Evolutionary conservation across 1,140 invertebrate species (phyloP).

Genomic region (Drosophila quadrilineata): DNA sequence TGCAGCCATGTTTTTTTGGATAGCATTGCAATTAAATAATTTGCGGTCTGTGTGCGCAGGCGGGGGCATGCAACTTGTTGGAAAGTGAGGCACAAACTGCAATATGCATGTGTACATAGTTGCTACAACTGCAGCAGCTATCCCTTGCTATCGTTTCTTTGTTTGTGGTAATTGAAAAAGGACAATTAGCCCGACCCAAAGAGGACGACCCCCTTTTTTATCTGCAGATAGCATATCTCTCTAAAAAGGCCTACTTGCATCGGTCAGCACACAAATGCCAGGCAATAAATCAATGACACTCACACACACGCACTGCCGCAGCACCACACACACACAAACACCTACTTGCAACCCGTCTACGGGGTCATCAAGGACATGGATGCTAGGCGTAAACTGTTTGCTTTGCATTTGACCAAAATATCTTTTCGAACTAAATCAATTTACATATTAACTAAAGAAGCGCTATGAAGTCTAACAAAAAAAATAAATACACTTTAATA

Average conservation of each 20-base stretch:
- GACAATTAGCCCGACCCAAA: slow-evolving; percentile 69
- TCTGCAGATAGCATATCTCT: slow-evolving; percentile 57
- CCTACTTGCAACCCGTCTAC: neutral
- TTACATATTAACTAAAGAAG: slow-evolving; percentile 8
- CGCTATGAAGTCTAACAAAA: neutral
- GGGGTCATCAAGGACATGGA: slow-evolving; percentile 6
- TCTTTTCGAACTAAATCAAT: slow-evolving; percentile 17
- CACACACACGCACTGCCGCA: slow-evolving; percentile 22
- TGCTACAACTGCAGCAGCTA: slow-evolving; percentile 16
- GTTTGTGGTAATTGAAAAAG: slow-evolving; percentile 73
- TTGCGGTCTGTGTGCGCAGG: slow-evolving; percentile 66
- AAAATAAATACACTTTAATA: too few species aligned
- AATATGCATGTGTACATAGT: too few species aligned
- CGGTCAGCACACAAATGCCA: slow-evolving; percentile 47
- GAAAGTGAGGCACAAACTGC: slow-evolving; percentile 39
- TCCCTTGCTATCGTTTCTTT: slow-evolving; percentile 41
- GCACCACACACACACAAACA: slow-evolving; percentile 17
- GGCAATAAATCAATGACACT: slow-evolving; percentile 69
- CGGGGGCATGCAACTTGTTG: slow-evolving; percentile 49
- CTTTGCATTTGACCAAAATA: slow-evolving; percentile 37
- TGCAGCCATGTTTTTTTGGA: slow-evolving; percentile 38
- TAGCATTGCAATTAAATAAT: slow-evolving; percentile 75
- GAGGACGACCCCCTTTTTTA: slow-evolving; percentile 64
- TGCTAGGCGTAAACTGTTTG: slow-evolving; percentile 33
- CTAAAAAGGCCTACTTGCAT: slow-evolving; percentile 37